Percentiles rank a stretch among this genome's conserved stretches.
These are phyloP conservation scores for Coilia nasus DNA, from an alignment of 2,797 vertebrate species.

Conservation along the genomic window DNA sequence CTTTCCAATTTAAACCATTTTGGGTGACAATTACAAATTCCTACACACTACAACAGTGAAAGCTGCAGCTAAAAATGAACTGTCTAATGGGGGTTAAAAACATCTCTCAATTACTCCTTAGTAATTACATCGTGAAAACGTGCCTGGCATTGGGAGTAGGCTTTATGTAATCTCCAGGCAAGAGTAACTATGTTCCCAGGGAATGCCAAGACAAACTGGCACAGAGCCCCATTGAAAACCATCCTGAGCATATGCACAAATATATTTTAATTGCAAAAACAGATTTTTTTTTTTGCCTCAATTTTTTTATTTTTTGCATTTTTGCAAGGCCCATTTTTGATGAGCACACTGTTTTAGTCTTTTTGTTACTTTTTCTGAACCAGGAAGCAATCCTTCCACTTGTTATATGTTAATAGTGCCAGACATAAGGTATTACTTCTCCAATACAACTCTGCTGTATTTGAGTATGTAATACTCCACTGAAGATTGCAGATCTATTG, in stretches of 20 bases:
- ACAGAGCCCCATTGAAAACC: neutral
- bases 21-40: constrained; percentile 5
- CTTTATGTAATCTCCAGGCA: constrained; percentile 11
- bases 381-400: too few relatives aligned
- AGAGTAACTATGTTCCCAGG: neutral
- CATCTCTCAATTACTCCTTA: neutral
- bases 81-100: neutral
- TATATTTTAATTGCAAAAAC: too few relatives aligned
- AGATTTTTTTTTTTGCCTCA: too few relatives aligned
- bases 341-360: too few relatives aligned
- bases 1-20: neutral
- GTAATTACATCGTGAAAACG: neutral
- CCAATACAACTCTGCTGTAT: neutral
- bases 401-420: neutral
- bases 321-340: too few relatives aligned
- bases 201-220: neutral
- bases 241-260: neutral
- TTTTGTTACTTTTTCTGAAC: too few relatives aligned
- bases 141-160: neutral
- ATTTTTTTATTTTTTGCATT: too few relatives aligned
- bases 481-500: neutral
- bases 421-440: neutral
- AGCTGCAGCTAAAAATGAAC: constrained; percentile 1
- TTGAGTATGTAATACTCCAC: neutral
- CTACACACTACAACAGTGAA: neutral